A percentile compares a stretch with the other conserved stretches of the same genome.
Evolutionary conservation across 2,113 vertebrate genomes (phyloP).

Genomic region (Phrynocephalus versicolor): DNA sequence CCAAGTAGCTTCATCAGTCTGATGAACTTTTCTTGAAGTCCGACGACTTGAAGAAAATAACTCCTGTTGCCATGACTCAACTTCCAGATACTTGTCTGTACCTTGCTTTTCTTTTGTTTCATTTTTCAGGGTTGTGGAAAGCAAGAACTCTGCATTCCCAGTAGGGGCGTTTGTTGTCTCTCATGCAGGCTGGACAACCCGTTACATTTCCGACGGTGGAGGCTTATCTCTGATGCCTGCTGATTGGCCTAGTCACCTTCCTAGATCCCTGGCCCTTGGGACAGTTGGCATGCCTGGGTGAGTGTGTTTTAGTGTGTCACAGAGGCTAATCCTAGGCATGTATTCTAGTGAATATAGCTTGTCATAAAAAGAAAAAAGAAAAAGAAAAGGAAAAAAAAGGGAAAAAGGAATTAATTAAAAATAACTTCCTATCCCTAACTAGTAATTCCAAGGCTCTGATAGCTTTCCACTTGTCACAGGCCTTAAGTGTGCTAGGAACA

Average conservation of each 20-base stretch:
- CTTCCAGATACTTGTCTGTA: no score
- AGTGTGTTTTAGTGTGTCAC: slow-evolving; percentile 39
- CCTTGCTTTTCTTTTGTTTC: not conserved
- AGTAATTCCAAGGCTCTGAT: no score
- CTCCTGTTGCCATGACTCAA: no score
- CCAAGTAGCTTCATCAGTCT: no score
- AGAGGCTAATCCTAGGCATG: not conserved
- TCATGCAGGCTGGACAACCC: slow-evolving; percentile 80
- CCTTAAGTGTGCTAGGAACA: not conserved
- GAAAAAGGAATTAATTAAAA: no score
- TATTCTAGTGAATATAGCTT: no score
- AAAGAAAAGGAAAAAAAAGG: no score
- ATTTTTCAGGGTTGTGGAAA: slow-evolving; percentile 81
- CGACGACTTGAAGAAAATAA: no score
- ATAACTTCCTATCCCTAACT: no score
- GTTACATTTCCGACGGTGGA: slow-evolving; percentile 78
- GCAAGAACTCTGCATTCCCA: slow-evolving; percentile 79
- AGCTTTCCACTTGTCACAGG: not conserved
- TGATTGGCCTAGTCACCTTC: slow-evolving; percentile 79
- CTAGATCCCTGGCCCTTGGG: slow-evolving; percentile 84
- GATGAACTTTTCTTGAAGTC: no score
- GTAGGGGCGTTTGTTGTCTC: slow-evolving; percentile 73
- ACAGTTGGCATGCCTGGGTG: slow-evolving; percentile 88
- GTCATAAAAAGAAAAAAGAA: no score
- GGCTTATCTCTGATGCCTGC: slow-evolving; percentile 68